Evolutionary conservation across 2,888 invertebrate species (phyloP).

Genomic region (Amorpha juglandis): DNA sequence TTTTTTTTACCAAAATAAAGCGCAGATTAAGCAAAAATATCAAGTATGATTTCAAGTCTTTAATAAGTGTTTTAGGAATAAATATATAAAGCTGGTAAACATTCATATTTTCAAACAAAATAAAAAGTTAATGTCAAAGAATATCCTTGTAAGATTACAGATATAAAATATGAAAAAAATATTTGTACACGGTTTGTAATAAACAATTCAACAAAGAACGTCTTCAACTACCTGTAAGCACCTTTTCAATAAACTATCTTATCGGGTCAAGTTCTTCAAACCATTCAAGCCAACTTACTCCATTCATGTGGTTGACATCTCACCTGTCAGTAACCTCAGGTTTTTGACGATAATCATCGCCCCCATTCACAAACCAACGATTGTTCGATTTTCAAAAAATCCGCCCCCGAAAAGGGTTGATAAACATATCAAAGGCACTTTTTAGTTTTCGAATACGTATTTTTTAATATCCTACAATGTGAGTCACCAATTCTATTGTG

Average conservation of each 20-base stretch:
- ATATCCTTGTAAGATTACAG: neutral
- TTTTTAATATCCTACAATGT: conserved; percentile 65
- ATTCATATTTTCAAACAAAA: too few species aligned
- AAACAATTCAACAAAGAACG: conserved; percentile 49
- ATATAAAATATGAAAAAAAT: conserved; percentile 31
- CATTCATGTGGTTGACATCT: conserved; percentile 74
- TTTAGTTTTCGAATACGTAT: conserved; percentile 73
- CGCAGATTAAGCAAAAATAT: too few species aligned
- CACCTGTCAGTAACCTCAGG: conserved; percentile 81
- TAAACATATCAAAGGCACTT: conserved; percentile 80
- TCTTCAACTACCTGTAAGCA: conserved; percentile 51
- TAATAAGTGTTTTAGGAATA: too few species aligned
- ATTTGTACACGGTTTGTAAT: conserved; percentile 40
- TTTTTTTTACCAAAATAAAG: too few species aligned
- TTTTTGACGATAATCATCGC: conserved; percentile 74
- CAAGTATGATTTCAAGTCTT: too few species aligned
- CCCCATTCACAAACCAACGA: conserved; percentile 71
- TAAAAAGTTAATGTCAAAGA: too few species aligned
- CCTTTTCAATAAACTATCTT: conserved; percentile 56
- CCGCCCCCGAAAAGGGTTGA: conserved; percentile 79
- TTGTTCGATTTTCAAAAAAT: conserved; percentile 67
- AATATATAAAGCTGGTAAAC: too few species aligned
- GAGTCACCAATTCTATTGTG: conserved; percentile 68
- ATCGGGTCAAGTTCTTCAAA: conserved; percentile 68
- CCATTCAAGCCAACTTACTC: conserved; percentile 54